Evolutionary conservation across 2,113 vertebrate genomes (phyloP).

Genomic region (Perognathus longimembris): DNA sequence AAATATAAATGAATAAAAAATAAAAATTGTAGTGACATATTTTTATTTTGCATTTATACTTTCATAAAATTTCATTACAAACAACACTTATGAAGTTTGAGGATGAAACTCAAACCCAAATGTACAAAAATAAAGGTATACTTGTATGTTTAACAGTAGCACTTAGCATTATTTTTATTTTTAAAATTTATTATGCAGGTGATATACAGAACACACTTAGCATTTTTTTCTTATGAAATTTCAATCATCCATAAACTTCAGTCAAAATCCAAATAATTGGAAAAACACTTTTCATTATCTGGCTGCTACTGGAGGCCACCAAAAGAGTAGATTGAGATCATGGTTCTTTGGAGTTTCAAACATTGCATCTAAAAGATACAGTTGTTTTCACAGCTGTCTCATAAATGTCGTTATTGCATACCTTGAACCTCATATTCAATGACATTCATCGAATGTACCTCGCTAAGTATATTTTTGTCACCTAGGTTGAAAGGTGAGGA

Average conservation of each 20-base stretch:
- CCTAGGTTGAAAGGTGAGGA: neutral
- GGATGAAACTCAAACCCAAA: neutral
- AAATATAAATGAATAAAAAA: too few relatives aligned
- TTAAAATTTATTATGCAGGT: too few relatives aligned
- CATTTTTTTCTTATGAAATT: neutral
- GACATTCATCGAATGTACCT: neutral
- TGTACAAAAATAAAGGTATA: neutral
- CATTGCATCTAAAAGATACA: neutral
- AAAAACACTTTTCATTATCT: neutral
- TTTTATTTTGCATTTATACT: neutral
- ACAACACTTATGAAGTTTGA: neutral
- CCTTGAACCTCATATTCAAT: neutral
- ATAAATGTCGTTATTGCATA: neutral
- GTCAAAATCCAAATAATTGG: neutral
- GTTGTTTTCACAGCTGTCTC: neutral
- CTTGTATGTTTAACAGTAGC: neutral
- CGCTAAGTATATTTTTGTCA: neutral
- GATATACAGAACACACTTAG: neutral
- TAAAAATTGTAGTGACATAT: neutral
- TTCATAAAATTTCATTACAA: neutral
- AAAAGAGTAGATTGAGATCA: neutral
- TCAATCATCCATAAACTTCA: neutral
- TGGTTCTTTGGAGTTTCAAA: neutral
- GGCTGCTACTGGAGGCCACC: neutral
- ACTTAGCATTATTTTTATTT: neutral